Evolutionary conservation across 2,797 vertebrate species (phyloP).

Genomic region (Galagoides demidoff): DNA sequence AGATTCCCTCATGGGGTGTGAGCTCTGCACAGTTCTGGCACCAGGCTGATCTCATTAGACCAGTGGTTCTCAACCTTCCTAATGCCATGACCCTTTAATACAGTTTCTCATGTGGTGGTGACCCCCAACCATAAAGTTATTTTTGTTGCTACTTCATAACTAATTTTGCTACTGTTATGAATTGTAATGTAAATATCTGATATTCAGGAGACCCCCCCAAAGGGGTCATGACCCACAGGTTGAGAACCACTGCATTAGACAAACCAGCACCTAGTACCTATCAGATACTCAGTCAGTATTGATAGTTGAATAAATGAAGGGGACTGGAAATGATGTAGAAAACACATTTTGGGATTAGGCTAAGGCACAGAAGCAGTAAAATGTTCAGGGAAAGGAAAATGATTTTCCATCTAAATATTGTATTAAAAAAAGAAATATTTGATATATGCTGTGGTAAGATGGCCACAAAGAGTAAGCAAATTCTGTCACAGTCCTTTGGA

Average conservation of each 20-base stretch:
- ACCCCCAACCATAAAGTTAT: too few relatives aligned
- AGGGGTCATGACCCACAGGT: too few relatives aligned
- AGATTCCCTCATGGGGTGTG: not conserved
- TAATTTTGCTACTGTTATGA: too few relatives aligned
- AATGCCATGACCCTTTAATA: too few relatives aligned
- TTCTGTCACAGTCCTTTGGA: not conserved
- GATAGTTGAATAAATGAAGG: not conserved
- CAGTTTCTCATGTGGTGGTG: too few relatives aligned
- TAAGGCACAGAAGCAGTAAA: not conserved
- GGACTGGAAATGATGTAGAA: not conserved
- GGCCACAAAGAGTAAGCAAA: not conserved
- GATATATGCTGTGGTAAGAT: not conserved
- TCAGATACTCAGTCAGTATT: conserved; percentile 16
- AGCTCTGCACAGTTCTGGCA: not conserved
- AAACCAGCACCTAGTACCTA: not conserved
- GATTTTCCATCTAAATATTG: not conserved
- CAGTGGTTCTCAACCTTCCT: too few relatives aligned
- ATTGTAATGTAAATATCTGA: too few relatives aligned
- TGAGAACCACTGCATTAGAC: not conserved
- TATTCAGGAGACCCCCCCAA: too few relatives aligned
- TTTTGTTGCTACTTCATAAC: too few relatives aligned
- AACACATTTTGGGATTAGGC: not conserved
- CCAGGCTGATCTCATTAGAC: too few relatives aligned
- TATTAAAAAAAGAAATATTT: conserved; percentile 47
- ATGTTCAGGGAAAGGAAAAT: not conserved